Percentiles rank a stretch among this genome's conserved stretches.
Conservation (phyloP, 2,888 invertebrate genomes). For the Bugula neritina region DNA sequence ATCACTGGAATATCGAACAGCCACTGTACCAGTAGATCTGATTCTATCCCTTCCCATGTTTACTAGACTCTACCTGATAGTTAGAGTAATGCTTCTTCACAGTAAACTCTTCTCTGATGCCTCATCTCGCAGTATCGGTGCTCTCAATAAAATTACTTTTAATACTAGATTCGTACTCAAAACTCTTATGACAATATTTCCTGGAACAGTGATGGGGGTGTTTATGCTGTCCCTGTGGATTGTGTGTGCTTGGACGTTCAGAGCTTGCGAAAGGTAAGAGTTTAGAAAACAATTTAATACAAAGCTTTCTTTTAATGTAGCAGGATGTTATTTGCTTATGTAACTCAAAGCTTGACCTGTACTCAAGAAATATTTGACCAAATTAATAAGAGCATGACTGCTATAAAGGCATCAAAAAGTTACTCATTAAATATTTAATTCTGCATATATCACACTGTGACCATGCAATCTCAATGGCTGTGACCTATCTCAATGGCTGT, state of each 20-base stretch:
- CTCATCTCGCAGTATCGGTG: conserved; percentile 71
- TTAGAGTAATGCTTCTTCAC: conserved; percentile 95
- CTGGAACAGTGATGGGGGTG: conserved; percentile 86
- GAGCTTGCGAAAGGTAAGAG: conserved; percentile 85
- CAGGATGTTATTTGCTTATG: too few species aligned
- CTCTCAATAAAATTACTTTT: conserved; percentile 56
- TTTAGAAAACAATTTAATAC: not conserved
- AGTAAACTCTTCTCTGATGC: conserved; percentile 97
- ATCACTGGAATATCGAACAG: not conserved
- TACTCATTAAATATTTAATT: too few species aligned
- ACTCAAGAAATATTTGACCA: too few species aligned
- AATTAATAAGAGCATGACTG: too few species aligned
- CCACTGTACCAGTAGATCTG: conserved; percentile 66
- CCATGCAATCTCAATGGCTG: too few species aligned
- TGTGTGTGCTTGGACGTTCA: conserved; percentile 92
- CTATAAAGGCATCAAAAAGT: too few species aligned
- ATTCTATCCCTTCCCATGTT: conserved; percentile 96
- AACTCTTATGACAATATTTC: conserved; percentile 97
- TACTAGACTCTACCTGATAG: conserved; percentile 92
- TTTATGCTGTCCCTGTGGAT: conserved; percentile 99
- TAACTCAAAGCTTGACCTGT: too few species aligned
- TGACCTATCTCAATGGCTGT: too few species aligned
- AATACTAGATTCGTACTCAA: conserved; percentile 76
- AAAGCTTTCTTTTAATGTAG: not conserved
- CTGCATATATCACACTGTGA: too few species aligned